Conservation (phyloP, 2,113 vertebrate genomes). For the Laticauda colubrina region DNA sequence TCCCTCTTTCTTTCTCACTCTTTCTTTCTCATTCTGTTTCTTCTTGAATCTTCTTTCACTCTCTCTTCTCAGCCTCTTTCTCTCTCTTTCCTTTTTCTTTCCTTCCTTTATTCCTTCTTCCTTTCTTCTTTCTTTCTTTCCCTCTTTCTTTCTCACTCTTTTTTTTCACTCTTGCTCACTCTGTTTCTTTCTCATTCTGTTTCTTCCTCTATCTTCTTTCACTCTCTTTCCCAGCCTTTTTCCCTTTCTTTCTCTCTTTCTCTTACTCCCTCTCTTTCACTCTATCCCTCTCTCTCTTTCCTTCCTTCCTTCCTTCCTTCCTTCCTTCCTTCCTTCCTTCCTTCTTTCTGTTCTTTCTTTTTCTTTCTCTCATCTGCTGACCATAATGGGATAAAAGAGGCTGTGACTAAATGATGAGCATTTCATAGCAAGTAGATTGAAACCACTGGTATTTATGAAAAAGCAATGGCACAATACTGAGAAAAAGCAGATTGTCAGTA, state of each 20-base stretch:
- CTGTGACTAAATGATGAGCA: slow-evolving; percentile 32
- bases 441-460: slow-evolving; percentile 41
- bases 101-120: background rate
- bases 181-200: background rate
- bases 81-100: too few relatives aligned
- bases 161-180: rapidly evolving
- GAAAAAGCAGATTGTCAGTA: background rate
- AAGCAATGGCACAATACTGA: slow-evolving; percentile 31
- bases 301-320: too few relatives aligned
- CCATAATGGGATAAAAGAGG: background rate
- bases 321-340: background rate
- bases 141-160: too few relatives aligned
- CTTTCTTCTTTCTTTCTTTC: too few relatives aligned
- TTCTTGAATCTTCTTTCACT: too few relatives aligned
- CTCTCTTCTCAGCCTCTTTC: too few relatives aligned
- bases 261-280: too few relatives aligned
- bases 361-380: background rate
- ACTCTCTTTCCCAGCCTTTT: background rate
- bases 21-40: background rate
- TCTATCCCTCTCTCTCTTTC: too few relatives aligned
- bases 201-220: background rate
- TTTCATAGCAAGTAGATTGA: slow-evolving; percentile 11
- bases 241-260: too few relatives aligned
- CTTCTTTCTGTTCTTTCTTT: background rate
- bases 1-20: too few relatives aligned